Conservation (phyloP, 2,888 invertebrate genomes). For the Trichacis sp. region DNA sequence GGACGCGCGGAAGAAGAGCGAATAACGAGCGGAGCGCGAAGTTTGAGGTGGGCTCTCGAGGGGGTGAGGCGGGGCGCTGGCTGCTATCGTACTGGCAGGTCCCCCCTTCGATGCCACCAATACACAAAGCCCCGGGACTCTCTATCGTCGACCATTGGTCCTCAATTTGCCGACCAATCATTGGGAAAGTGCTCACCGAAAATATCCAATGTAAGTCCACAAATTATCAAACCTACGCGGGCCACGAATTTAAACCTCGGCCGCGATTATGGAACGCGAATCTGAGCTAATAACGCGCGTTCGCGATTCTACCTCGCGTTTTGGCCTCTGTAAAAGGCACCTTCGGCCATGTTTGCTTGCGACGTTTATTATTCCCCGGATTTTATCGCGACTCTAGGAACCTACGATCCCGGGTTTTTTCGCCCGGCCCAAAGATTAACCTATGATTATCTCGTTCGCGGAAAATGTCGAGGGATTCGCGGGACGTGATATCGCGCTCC, state of each 20-base stretch:
- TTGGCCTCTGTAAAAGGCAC: slow-evolving; percentile 15
- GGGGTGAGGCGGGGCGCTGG: slow-evolving; percentile 40
- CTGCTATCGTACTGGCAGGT: slow-evolving; percentile 66
- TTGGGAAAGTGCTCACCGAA: slow-evolving; percentile 81
- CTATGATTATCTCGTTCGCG: no score
- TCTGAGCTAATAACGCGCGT: slow-evolving; percentile 5
- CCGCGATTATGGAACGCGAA: slow-evolving; percentile 12
- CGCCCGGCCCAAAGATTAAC: not conserved
- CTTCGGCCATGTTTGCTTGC: slow-evolving; percentile 62
- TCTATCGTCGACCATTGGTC: slow-evolving; percentile 84
- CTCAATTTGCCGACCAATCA: slow-evolving; percentile 91
- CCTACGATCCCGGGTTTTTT: not conserved
- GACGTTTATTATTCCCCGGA: slow-evolving; percentile 43
- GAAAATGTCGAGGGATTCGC: no score
- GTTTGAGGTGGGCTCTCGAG: slow-evolving; percentile 51
- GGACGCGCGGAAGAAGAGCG: slow-evolving; percentile 24
- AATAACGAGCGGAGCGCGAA: slow-evolving; percentile 34
- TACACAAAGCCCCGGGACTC: slow-evolving; percentile 76
- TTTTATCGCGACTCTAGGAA: not conserved
- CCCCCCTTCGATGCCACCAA: slow-evolving; percentile 76
- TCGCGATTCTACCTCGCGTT: slow-evolving; percentile 2
- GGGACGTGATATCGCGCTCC: no score
- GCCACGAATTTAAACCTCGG: slow-evolving; percentile 34
- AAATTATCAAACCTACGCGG: slow-evolving; percentile 73
- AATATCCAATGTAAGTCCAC: slow-evolving; percentile 82